phyloP scores from a whole-genome alignment of 2,797 vertebrate genomes.

The Melanotaenia boesemani region DNA sequence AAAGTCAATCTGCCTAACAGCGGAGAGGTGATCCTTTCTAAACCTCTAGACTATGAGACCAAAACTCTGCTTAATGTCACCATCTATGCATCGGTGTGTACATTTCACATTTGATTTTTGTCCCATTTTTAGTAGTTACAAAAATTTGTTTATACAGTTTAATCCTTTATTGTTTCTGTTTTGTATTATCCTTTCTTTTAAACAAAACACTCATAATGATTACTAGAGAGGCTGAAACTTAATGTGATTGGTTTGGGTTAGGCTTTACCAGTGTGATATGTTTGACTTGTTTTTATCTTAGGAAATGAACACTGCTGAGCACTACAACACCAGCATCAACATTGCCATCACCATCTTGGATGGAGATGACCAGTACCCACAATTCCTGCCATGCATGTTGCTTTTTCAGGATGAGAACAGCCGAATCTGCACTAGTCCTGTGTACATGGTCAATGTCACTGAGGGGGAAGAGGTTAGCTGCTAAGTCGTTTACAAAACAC shows the following conservation, averaged over 20 bases:
- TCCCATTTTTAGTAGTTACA: background rate
- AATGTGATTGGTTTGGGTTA: background rate
- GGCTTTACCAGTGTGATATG: background rate
- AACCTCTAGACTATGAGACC: slow-evolving; percentile 87
- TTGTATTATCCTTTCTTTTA: background rate
- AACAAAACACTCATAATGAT: background rate
- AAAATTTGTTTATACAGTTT: background rate
- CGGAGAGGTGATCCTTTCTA: slow-evolving; percentile 85
- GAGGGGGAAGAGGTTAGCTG: slow-evolving; percentile 79
- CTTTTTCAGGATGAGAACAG: slow-evolving; percentile 72
- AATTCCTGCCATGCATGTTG: slow-evolving; percentile 84
- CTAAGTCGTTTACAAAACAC: background rate
- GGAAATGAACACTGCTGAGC: slow-evolving; percentile 83
- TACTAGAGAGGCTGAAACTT: background rate
- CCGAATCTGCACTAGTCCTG: slow-evolving; percentile 81
- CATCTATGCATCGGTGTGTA: slow-evolving; percentile 83
- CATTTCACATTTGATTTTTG: background rate
- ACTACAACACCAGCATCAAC: slow-evolving; percentile 75
- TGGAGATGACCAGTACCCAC: slow-evolving; percentile 87
- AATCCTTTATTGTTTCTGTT: background rate
- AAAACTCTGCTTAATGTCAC: slow-evolving; percentile 81
- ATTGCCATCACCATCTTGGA: slow-evolving; percentile 80
- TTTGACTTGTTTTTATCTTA: slow-evolving; percentile 41
- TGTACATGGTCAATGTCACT: slow-evolving; percentile 84
- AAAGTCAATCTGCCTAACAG: slow-evolving; percentile 87